phyloP scores from a whole-genome alignment of 1,140 invertebrate species.

The Brachionus plicatilis region DNA sequence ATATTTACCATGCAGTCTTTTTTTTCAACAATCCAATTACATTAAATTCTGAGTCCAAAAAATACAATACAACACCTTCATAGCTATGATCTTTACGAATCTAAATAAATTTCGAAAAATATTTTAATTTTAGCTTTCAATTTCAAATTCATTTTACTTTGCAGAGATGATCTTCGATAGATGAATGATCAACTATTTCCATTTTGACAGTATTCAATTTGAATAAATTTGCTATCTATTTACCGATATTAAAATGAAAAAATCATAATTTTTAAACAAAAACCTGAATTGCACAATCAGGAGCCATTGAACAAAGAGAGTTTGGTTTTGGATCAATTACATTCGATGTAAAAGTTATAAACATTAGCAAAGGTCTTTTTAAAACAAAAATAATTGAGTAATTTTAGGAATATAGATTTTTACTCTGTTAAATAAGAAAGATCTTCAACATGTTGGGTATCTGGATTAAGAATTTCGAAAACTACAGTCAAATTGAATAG shows the following conservation, averaged over 20 bases:
- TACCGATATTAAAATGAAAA: not conserved
- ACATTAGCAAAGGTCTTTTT: constrained; percentile 49
- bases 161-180: constrained; percentile 43
- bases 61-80: constrained; percentile 59
- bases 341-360: constrained; percentile 55
- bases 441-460: constrained; percentile 58
- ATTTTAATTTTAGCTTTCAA: not conserved
- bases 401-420: not conserved
- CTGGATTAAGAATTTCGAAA: constrained; percentile 57
- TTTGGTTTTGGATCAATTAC: constrained; percentile 46
- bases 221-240: constrained; percentile 45
- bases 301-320: constrained; percentile 49
- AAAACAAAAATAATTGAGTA: not conserved
- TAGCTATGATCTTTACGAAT: constrained; percentile 51
- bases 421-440: constrained; percentile 51
- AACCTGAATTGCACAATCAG: constrained; percentile 52
- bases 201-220: constrained; percentile 44
- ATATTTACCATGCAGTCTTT: constrained; percentile 54
- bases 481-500: constrained; percentile 53
- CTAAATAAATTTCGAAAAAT: constrained; percentile 43
- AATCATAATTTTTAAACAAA: not conserved
- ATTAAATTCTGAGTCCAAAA: constrained; percentile 50
- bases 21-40: constrained; percentile 58
- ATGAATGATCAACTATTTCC: constrained; percentile 41
- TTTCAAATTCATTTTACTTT: constrained; percentile 41